phyloP scores from a whole-genome alignment of 2,888 invertebrate genomes.

The Acrocera orbiculus region DNA sequence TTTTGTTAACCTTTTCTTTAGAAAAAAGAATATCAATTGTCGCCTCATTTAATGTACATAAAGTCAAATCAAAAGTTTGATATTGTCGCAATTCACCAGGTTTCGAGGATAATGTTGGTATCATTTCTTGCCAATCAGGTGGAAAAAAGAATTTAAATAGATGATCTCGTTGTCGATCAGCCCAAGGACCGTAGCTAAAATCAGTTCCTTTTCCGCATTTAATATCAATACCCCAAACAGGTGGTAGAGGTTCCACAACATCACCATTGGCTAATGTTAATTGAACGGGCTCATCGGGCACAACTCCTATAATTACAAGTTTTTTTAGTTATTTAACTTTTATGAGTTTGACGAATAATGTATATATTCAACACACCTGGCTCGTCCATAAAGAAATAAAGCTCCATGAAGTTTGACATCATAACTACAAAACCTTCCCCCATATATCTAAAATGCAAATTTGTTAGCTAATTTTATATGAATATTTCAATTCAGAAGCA shows the following conservation, averaged over 20 bases:
- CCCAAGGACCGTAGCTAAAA: slow-evolving; percentile 98
- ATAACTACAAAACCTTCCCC: slow-evolving; percentile 96
- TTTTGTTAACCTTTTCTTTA: slow-evolving; percentile 41
- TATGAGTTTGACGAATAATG: too few relatives aligned
- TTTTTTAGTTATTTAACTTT: not conserved
- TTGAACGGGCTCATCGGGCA: slow-evolving; percentile 80
- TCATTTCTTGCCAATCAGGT: slow-evolving; percentile 62
- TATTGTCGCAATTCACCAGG: slow-evolving; percentile 78
- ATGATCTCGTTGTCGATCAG: slow-evolving; percentile 88
- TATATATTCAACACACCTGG: slow-evolving; percentile 29
- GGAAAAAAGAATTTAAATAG: slow-evolving; percentile 94
- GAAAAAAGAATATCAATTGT: slow-evolving; percentile 94
- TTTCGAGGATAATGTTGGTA: slow-evolving; percentile 61
- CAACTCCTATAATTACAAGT: slow-evolving; percentile 40
- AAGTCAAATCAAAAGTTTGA: slow-evolving; percentile 80
- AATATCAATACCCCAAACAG: slow-evolving; percentile 89
- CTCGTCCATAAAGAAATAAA: slow-evolving; percentile 96
- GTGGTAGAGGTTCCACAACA: slow-evolving; percentile 79
- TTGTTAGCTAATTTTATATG: not conserved
- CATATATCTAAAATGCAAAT: slow-evolving; percentile 48
- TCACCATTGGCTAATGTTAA: slow-evolving; percentile 83
- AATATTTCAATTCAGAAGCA: too few relatives aligned
- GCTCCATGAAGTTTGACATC: slow-evolving; percentile 84
- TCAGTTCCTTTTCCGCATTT: slow-evolving; percentile 86
- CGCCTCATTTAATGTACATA: slow-evolving; percentile 80